phyloP scores from a whole-genome alignment of 2,888 invertebrate genomes.

The Brenthis ino region DNA sequence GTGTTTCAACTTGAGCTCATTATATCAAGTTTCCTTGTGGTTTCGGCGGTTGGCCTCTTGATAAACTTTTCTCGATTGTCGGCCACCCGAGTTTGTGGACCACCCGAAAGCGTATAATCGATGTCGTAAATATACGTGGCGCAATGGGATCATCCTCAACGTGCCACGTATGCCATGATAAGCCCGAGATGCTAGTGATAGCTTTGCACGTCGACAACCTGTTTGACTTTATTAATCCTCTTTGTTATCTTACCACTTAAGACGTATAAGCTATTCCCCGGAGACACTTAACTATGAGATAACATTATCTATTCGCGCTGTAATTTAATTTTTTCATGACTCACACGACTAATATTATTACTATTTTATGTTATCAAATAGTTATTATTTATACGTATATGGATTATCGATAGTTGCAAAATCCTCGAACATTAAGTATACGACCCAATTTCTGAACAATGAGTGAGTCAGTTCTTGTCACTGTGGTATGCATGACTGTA shows the following conservation, averaged over 20 bases:
- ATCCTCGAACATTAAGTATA: slow-evolving; percentile 58
- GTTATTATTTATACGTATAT: slow-evolving; percentile 22
- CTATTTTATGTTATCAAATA: slow-evolving; percentile 16
- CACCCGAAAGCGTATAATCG: slow-evolving; percentile 66
- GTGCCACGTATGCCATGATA: slow-evolving; percentile 63
- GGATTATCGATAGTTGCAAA: slow-evolving; percentile 60
- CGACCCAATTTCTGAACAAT: slow-evolving; percentile 71
- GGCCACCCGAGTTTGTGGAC: slow-evolving; percentile 58
- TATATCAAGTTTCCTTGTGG: slow-evolving; percentile 60
- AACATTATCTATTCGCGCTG: background rate
- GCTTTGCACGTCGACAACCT: slow-evolving; percentile 49
- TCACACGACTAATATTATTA: background rate
- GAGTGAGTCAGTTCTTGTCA: slow-evolving; percentile 63
- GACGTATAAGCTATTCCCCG: slow-evolving; percentile 1
- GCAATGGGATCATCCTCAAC: slow-evolving; percentile 67
- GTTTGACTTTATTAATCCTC: slow-evolving; percentile 54
- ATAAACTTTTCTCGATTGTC: slow-evolving; percentile 64
- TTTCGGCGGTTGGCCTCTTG: slow-evolving; percentile 63
- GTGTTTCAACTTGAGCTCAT: slow-evolving; percentile 48
- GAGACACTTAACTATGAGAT: background rate
- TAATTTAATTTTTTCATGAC: background rate
- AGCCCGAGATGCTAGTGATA: slow-evolving; percentile 52
- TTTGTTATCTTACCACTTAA: slow-evolving; percentile 27
- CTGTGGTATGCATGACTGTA: slow-evolving; percentile 44
- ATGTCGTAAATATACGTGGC: slow-evolving; percentile 71